Conservation (phyloP, 2,113 vertebrate genomes). For the Nannobrachium achirus region DNA sequence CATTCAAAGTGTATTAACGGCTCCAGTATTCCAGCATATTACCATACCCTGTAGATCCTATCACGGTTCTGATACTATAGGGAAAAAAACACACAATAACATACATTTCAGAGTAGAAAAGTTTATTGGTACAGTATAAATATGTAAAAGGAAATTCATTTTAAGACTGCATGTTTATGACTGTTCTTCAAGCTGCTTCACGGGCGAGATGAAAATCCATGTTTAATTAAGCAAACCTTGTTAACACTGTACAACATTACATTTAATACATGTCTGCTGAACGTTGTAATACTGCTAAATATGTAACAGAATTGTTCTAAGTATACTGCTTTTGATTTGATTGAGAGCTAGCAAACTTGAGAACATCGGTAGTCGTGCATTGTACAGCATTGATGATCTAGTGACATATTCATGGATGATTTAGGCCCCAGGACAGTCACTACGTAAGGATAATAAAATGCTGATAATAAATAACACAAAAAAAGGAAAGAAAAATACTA, state of each 20-base stretch:
- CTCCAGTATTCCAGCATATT: too few relatives aligned
- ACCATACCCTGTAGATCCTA: background rate
- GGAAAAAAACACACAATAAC: background rate
- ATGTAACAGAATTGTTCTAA: conserved; percentile 62
- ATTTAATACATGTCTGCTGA: conserved; percentile 48
- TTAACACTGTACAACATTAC: conserved; percentile 61
- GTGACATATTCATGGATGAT: conserved; percentile 23
- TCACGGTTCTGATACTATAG: background rate
- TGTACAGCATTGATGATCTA: conserved; percentile 59
- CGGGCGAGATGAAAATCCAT: conserved; percentile 51
- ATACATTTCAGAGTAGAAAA: conserved; percentile 61
- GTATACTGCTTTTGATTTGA: conserved; percentile 76
- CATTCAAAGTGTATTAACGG: too few relatives aligned
- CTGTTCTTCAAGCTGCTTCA: conserved; percentile 50
- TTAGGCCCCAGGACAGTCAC: conserved; percentile 40
- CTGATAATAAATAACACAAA: conserved; percentile 69
- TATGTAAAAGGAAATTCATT: conserved; percentile 69
- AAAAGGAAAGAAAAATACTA: conserved; percentile 36
- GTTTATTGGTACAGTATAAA: conserved; percentile 77
- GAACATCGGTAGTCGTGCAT: conserved; percentile 61
- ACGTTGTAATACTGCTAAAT: conserved; percentile 50
- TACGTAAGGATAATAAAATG: conserved; percentile 56
- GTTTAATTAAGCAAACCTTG: conserved; percentile 63
- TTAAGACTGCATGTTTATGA: conserved; percentile 70
- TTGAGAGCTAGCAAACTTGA: conserved; percentile 75